Evolutionary conservation across 2,113 vertebrate species (phyloP).

Genomic region (Dermatemys mawii): DNA sequence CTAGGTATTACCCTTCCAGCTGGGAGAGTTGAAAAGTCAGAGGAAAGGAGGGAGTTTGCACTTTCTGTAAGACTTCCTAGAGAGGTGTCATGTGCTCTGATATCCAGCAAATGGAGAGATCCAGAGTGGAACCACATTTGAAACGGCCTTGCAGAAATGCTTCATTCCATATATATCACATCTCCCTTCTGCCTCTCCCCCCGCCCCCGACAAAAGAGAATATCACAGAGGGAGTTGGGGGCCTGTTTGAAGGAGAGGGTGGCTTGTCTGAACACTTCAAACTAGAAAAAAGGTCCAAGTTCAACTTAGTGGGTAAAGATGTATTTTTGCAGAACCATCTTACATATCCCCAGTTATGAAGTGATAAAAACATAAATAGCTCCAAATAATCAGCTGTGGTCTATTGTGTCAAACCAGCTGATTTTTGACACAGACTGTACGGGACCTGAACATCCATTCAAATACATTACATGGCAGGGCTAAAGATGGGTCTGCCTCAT

Average conservation of each 20-base stretch:
- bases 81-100: neutral
- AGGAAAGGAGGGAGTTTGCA: neutral
- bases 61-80: neutral
- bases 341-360: neutral
- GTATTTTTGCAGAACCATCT: neutral
- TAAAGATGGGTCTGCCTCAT: neutral
- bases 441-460: neutral
- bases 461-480: neutral
- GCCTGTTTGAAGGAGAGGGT: neutral
- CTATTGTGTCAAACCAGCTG: neutral
- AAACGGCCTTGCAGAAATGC: neutral
- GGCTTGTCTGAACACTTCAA: neutral
- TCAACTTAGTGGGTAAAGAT: neutral
- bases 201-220: neutral
- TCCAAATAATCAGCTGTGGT: neutral
- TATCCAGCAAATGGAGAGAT: neutral
- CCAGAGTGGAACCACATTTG: neutral
- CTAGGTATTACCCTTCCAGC: neutral
- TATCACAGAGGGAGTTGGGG: neutral
- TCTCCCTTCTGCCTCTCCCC: neutral
- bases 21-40: neutral
- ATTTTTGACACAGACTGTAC: neutral
- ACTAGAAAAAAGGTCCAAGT: neutral
- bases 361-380: neutral
- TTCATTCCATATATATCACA: neutral